These are phyloP conservation scores for Orthosia gothica DNA, from an alignment of 2,888 invertebrate genomes.

Conservation along the genomic window DNA sequence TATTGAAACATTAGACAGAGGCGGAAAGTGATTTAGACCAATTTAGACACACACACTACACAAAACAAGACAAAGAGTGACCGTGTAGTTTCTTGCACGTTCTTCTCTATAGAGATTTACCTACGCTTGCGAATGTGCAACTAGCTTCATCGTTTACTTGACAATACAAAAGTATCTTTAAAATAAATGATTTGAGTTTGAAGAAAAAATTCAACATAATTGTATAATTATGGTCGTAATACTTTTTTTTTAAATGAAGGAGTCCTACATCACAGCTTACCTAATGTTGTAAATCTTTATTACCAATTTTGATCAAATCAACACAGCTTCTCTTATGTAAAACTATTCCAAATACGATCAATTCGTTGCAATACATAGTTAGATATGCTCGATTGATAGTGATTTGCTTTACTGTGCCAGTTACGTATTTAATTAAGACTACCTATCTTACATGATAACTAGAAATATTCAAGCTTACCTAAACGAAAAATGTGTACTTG, in stretches of 20 bases:
- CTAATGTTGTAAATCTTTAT: slow-evolving; percentile 5
- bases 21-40: too few relatives aligned
- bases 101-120: too few relatives aligned
- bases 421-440: slow-evolving; percentile 32
- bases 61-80: too few relatives aligned
- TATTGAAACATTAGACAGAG: too few relatives aligned
- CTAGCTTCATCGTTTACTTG: too few relatives aligned
- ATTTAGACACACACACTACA: too few relatives aligned
- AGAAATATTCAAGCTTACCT: not conserved
- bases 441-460: slow-evolving; percentile 3
- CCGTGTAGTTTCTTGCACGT: too few relatives aligned
- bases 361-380: slow-evolving; percentile 25
- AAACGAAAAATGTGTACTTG: not conserved
- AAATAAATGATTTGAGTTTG: too few relatives aligned
- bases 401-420: slow-evolving; percentile 31
- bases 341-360: slow-evolving; percentile 23
- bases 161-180: too few relatives aligned
- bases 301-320: not conserved
- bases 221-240: not conserved
- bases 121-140: too few relatives aligned
- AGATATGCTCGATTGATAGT: slow-evolving; percentile 15
- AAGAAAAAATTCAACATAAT: too few relatives aligned
- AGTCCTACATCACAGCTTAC: slow-evolving; percentile 5
- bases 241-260: not conserved
- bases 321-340: slow-evolving; percentile 36